Base-by-base conservation (phyloP, 2,113 vertebrate genomes). In the Pterocles orientalis region DNA sequence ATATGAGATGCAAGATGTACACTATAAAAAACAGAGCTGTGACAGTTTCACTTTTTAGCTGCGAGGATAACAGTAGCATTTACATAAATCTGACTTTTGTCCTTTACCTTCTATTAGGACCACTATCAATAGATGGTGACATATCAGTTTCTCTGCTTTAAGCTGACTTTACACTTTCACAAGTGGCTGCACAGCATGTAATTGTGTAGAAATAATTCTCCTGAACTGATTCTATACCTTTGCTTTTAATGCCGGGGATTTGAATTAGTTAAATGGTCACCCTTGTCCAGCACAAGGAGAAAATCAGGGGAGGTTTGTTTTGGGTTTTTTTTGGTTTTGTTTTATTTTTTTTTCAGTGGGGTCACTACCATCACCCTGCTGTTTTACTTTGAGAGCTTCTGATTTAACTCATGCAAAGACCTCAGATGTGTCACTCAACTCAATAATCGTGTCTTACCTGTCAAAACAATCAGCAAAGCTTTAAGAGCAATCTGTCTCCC, bases 71-170 rank as follows among this genome's bases (percentile, higher is more conserved):
- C 34, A 87, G 60, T 56, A 47, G 19, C 29, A 96, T 97, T 97
- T 97, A 94, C 94, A 96, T 97, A 97, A 98, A 97, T 95, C 92
- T 97, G 91, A 90, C 95, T 97, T 96, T 96, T 93, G 79, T 96
- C 88, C 89, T 94, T 54, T 39, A 78, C 79, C 61, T 88, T 95
- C 70, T 95, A 82, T 94, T 97, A 96, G 90, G 84, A 80, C 76
- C 82, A 71, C 95, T 95, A 97, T 97, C 95, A 97, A 93, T 93
- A 95, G 93, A 97, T 57, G 39, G 73, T 96, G 95, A 97, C 94
- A 97, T 96, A 97, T 94, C 95, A 97, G 94, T 97, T 97, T 97
- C 94, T 96, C 84, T 95, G 88, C 84, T 97, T 92, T 97, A 94
- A 94, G 95, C 95, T 95, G 97, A 97, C 90, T 96, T 96, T 86